Conservation (phyloP, 2,113 vertebrate genomes). For the Paradisaea rubra region DNA sequence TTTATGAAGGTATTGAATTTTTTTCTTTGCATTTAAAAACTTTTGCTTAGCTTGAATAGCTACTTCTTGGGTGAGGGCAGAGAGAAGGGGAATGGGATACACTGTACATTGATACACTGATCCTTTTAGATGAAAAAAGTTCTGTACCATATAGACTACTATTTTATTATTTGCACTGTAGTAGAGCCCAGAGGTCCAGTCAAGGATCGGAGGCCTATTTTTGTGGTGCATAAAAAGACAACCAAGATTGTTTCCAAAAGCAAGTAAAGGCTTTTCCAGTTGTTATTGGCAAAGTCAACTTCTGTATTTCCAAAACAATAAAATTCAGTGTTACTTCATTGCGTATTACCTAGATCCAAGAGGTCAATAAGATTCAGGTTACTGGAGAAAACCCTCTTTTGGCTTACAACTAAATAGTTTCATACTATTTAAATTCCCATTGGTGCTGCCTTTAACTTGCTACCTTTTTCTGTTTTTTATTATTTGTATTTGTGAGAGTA, state of each 20-base stretch:
- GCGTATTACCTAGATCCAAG: neutral
- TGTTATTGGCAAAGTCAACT: constrained; percentile 9
- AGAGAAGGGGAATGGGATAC: neutral
- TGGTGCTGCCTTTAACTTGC: neutral
- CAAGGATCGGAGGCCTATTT: neutral
- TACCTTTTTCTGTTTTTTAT: neutral
- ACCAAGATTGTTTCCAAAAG: neutral
- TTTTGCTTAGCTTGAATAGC: neutral
- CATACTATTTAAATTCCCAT: neutral
- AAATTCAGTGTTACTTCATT: constrained; percentile 3
- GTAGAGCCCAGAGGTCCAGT: neutral
- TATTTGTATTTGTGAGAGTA: neutral
- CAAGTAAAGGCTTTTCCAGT: constrained; percentile 45
- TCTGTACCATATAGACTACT: neutral
- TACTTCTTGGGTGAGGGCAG: neutral
- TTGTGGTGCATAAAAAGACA: neutral
- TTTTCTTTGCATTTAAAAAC: neutral
- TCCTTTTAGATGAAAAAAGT: neutral
- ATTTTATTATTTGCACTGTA: neutral
- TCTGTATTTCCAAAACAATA: constrained; percentile 32
- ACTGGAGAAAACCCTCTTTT: neutral
- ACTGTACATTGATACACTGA: neutral
- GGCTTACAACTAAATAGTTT: neutral
- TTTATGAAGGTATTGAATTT: neutral
- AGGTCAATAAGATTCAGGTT: neutral